phyloP scores from a whole-genome alignment of 1,140 invertebrate genomes.

The Sipha flava region DNA sequence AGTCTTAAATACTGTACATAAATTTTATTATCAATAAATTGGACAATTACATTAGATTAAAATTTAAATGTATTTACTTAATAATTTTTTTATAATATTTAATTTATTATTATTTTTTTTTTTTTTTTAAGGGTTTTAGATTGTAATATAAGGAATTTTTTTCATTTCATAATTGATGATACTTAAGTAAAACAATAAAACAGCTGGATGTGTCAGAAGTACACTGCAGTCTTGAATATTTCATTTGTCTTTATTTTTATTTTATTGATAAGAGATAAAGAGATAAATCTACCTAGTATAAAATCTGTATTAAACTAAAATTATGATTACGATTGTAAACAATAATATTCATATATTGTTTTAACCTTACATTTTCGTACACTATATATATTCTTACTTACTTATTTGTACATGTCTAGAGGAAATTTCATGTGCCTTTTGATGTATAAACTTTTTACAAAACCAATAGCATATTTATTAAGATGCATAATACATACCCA shows the following conservation, averaged over 20 bases:
- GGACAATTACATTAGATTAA: slow-evolving; percentile 14
- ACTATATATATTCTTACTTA: no score
- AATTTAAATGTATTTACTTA: slow-evolving; percentile 30
- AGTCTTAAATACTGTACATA: neutral
- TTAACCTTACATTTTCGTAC: no score
- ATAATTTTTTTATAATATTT: slow-evolving; percentile 25
- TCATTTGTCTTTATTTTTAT: neutral
- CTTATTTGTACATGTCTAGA: no score
- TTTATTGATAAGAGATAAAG: no score
- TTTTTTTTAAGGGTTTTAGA: slow-evolving; percentile 22
- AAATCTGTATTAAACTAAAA: no score
- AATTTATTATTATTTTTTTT: slow-evolving; percentile 1
- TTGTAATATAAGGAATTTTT: slow-evolving; percentile 23
- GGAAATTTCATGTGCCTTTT: no score
- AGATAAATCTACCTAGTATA: no score
- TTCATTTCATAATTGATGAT: slow-evolving; percentile 8
- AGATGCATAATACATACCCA: no score
- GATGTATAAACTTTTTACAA: no score
- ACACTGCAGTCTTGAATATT: neutral
- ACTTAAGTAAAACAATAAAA: slow-evolving; percentile 21
- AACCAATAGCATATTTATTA: no score
- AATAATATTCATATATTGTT: no score
- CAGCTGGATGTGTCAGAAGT: neutral
- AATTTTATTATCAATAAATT: slow-evolving; percentile 8
- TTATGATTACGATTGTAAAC: no score